A percentile compares a stretch with the other conserved stretches of the same genome.
Conservation (phyloP, 1,140 invertebrate genomes). For the Trinorchestia longiramus region DNA sequence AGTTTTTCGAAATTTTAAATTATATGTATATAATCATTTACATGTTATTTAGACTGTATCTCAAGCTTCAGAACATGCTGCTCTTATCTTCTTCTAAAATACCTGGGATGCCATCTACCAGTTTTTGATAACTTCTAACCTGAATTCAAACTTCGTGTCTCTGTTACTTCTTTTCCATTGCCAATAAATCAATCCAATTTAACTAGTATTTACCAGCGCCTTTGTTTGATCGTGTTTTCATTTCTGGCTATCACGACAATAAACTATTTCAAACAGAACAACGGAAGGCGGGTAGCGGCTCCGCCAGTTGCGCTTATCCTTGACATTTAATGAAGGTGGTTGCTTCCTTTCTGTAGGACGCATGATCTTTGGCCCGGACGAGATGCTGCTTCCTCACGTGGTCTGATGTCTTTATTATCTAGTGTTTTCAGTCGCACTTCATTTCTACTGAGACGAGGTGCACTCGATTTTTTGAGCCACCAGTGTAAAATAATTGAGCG, state of each 20-base stretch:
- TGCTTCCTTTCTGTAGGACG: neutral
- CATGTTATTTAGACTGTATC: too few relatives aligned
- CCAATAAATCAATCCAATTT: too few relatives aligned
- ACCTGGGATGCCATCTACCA: too few relatives aligned
- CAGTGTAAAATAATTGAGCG: neutral
- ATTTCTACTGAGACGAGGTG: neutral
- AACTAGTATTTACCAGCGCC: too few relatives aligned
- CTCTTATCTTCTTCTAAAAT: too few relatives aligned
- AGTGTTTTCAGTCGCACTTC: neutral
- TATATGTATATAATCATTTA: too few relatives aligned
- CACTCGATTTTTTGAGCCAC: neutral
- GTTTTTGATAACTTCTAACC: too few relatives aligned
- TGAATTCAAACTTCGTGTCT: too few relatives aligned
- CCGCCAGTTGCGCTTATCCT: neutral
- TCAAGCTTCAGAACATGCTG: too few relatives aligned
- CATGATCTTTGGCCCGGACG: constrained; percentile 19
- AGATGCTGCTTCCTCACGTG: neutral
- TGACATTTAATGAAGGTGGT: neutral
- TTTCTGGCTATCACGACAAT: too few relatives aligned
- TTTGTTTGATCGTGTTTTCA: too few relatives aligned
- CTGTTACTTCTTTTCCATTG: too few relatives aligned
- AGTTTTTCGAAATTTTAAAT: neutral
- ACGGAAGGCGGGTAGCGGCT: neutral
- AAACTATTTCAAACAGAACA: neutral
- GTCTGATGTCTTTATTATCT: neutral